phyloP scores from a whole-genome alignment of 2,888 invertebrate species.

The Pterostichus niger region DNA sequence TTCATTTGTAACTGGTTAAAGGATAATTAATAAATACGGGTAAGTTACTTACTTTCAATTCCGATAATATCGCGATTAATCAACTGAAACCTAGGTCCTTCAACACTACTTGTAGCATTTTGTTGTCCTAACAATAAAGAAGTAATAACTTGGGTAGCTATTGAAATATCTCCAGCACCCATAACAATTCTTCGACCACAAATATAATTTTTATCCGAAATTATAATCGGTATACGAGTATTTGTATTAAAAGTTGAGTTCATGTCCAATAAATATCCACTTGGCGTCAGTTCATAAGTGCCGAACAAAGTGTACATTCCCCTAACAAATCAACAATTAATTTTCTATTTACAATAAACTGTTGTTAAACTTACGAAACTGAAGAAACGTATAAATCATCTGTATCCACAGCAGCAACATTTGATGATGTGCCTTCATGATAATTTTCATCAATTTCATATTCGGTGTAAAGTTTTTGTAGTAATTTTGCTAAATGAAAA shows the following conservation, averaged over 20 bases:
- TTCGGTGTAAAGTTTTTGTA: constrained; percentile 72
- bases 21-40: not conserved
- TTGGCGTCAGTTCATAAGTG: constrained; percentile 77
- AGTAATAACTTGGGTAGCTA: constrained; percentile 78
- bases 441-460: constrained; percentile 72
- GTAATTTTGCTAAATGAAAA: constrained; percentile 72
- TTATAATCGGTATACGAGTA: constrained; percentile 75
- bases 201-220: constrained; percentile 74
- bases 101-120: constrained; percentile 77
- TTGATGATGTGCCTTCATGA: constrained; percentile 78
- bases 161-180: constrained; percentile 78
- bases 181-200: constrained; percentile 79
- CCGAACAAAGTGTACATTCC: constrained; percentile 80
- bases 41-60: constrained; percentile 74
- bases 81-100: constrained; percentile 78
- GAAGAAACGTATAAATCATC: constrained; percentile 84
- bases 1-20: not conserved
- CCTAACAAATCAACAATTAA: constrained; percentile 72
- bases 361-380: constrained; percentile 80
- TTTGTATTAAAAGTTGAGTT: constrained; percentile 71
- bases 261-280: constrained; percentile 79
- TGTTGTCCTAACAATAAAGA: constrained; percentile 76
- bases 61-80: constrained; percentile 73
- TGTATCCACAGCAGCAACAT: constrained; percentile 83
- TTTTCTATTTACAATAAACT: no score